Base-by-base conservation (phyloP, 1,140 invertebrate genomes). In the Anthonomus grandis region DNA sequence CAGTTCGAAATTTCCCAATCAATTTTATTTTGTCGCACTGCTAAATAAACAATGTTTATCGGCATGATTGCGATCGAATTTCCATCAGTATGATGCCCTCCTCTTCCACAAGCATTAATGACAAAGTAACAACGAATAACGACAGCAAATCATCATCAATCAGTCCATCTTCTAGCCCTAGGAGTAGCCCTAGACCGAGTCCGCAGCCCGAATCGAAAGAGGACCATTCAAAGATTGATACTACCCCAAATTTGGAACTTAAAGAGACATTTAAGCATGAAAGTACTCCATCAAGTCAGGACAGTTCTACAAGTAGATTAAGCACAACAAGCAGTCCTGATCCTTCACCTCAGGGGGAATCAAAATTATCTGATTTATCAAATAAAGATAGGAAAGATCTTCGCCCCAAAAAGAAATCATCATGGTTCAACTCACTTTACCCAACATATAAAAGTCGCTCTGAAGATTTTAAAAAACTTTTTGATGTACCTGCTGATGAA, bases 371-470 rank as follows among this genome's bases (percentile, higher is more conserved):
- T 54, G 64, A 10, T 9, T 22, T 59, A 19, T 60, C 63, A 64
- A 46, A 70, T 69, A 55, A 74, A 70, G 63, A 77, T 69, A 57
- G 71, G 67, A 68, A 66, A 69, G 53, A 70, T 46, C 76, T 79
- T 54, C 72, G 79, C 25, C 77, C 75, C 27, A 89, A 89, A 67
- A 90, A 89, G 72, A 91, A 91, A 66, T 87, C 87, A 55, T 79
- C 82, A 17, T 79, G 79, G 63, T 92, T 90, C 86, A 92, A 91
- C 73, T 89, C 87, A 73, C 84, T 93, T 31, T 94, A 93, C 76
- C 91, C 93, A 23, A 94, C 91, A 0, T 97, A 96, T 71, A 96
- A 96, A 76, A 93, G 90, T 41, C 81, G 90, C 59, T 91, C 87
- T 27, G 90, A 93, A 64, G 92, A 96, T 74, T 96, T 96, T 71